phyloP scores from a whole-genome alignment of 2,888 invertebrate genomes.

The Nasonovia ribisnigri region DNA sequence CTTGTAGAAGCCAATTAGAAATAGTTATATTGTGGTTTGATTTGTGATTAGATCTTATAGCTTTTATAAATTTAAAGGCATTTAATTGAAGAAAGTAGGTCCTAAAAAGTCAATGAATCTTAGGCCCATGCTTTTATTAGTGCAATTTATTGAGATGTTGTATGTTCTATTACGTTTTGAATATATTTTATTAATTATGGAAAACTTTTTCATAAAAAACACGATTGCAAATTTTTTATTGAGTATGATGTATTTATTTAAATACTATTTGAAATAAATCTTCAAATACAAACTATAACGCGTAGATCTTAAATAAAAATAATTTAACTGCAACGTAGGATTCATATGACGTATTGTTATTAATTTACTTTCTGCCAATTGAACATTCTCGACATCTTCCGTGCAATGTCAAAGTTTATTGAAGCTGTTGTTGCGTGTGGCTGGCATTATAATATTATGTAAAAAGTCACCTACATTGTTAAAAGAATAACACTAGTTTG shows the following conservation, averaged over 20 bases:
- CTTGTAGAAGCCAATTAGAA: too few relatives aligned
- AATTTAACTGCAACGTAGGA: neutral
- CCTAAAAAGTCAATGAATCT: too few relatives aligned
- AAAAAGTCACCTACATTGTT: neutral
- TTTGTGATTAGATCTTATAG: too few relatives aligned
- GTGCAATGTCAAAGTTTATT: neutral
- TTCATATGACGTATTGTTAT: neutral
- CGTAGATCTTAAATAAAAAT: neutral
- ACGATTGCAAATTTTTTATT: too few relatives aligned
- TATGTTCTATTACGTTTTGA: too few relatives aligned
- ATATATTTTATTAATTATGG: too few relatives aligned
- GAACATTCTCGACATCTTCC: neutral
- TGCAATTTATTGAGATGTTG: too few relatives aligned
- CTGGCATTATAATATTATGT: neutral
- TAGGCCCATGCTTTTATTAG: too few relatives aligned
- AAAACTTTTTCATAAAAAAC: too few relatives aligned
- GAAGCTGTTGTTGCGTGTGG: neutral
- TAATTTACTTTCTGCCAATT: constrained; percentile 27
- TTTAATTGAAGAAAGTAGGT: too few relatives aligned
- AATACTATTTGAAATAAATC: neutral
- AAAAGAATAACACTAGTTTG: neutral
- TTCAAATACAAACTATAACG: neutral
- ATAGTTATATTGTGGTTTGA: too few relatives aligned
- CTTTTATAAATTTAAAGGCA: too few relatives aligned
- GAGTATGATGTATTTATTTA: neutral